Evolutionary conservation across 2,113 vertebrate species (phyloP).

Genomic region (Sprattus sprattus): DNA sequence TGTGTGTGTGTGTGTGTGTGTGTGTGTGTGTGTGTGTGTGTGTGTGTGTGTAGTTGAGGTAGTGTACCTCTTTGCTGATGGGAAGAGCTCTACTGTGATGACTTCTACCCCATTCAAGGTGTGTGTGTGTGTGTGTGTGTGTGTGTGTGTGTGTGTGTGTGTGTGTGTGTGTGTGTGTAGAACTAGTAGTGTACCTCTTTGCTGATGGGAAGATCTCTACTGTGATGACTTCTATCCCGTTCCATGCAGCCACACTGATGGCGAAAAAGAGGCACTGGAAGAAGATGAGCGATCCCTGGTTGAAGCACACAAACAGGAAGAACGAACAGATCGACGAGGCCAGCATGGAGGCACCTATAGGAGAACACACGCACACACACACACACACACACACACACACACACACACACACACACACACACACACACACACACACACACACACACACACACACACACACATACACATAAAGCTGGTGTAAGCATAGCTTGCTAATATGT

Average conservation of each 20-base stretch:
- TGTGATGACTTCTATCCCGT: conserved; percentile 90
- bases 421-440: not conserved
- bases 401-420: not conserved
- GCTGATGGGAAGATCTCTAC: conserved; percentile 93
- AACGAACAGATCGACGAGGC: conserved; percentile 89
- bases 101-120: not conserved
- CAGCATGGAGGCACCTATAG: conserved; percentile 87
- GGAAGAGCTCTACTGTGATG: no score
- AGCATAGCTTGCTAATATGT: no score
- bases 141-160: conserved; percentile 6
- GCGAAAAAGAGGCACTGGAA: conserved; percentile 96
- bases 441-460: not conserved
- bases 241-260: conserved; percentile 91
- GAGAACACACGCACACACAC: conserved; percentile 36
- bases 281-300: conserved; percentile 88
- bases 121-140: conserved; percentile 1
- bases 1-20: not conserved
- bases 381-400: not conserved
- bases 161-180: not conserved
- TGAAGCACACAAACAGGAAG: conserved; percentile 92
- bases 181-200: conserved; percentile 77
- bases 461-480: no score
- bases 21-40: not conserved
- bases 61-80: no score
- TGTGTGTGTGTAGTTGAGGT: not conserved